Base-by-base conservation (phyloP, 2,797 vertebrate genomes). In the Sebastes vulpes region DNA sequence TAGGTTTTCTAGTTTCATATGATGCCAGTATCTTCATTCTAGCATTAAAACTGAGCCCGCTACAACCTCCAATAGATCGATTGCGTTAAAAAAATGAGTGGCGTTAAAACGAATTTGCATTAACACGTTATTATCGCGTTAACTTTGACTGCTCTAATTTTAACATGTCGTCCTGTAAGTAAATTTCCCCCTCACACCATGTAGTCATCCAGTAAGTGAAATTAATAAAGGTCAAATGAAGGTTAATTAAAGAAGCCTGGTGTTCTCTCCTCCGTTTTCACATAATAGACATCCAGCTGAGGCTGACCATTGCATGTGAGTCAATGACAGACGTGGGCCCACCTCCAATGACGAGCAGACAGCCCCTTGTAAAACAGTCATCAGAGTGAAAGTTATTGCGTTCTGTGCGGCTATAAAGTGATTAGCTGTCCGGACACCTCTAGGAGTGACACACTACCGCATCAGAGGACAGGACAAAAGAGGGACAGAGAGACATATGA, bases 361-460 rank as follows among this genome's bases (percentile, higher is more conserved):
- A 11, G 65, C 53, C 56, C 11, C 21, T 61, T 53, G 61, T 82
- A 70, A 87, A 85, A 64, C 63, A 60, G 66, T 53, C 77, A 59
- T 77, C 31, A 18, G 23, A 4, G 54, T 73, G 31, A 89, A 84
- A 85, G 60, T 84, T 85, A 81, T 8, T 48, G 65, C 12, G 0
- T 23, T 68, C 61, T 64, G 64, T 12, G 10, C 8, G 1, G 66
- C 73, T 21, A 26, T 91, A 64, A 81, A 80, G 68, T 52, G 52
- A 84, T 85, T 75, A 88, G 26, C 65, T 63, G 5, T 57, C 20
- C 2, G 3, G 75, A 65, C 59, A 56, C 72, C 28, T 74, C 35
- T 3, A 14, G 42, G 54, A 52, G 26, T 20, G 69, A 53, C 58
- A 53, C 58, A 52, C 63, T 14, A 63, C 60, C 32, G 26, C 59